Conservation (phyloP, 1,140 invertebrate species). For the Rhyzopertha dominica region DNA sequence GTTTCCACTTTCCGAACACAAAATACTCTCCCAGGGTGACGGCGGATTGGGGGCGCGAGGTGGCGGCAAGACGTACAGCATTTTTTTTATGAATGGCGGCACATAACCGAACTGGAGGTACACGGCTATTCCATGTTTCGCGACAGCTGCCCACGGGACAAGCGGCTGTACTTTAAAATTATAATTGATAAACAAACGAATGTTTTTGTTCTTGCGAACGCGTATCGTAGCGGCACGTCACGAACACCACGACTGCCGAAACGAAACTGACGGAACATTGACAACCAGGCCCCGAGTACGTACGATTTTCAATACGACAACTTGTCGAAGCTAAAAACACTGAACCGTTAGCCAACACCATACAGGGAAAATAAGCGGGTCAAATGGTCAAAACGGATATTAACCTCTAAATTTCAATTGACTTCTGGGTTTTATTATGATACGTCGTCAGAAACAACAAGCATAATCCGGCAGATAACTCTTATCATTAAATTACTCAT, state of each 20-base stretch:
- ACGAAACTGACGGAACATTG: conserved; percentile 20
- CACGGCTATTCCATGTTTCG: conserved; percentile 5
- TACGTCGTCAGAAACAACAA: not conserved
- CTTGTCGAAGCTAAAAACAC: conserved; percentile 23
- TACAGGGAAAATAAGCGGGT: conserved; percentile 21
- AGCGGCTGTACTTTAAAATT: conserved; percentile 11
- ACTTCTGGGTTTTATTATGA: no score
- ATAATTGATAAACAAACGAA: conserved; percentile 13
- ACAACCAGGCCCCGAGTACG: conserved; percentile 6
- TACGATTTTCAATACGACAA: conserved; percentile 20
- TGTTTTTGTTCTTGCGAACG: conserved; percentile 4
- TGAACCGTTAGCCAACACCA: conserved; percentile 21
- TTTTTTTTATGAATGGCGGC: conserved; percentile 20
- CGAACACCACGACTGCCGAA: conserved; percentile 9
- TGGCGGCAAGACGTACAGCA: conserved; percentile 50
- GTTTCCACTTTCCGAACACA: conserved; percentile 19
- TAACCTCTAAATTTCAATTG: no score
- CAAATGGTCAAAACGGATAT: no score
- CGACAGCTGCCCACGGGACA: conserved; percentile 13
- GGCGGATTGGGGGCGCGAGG: conserved; percentile 49
- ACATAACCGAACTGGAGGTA: not conserved
- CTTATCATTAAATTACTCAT: not conserved
- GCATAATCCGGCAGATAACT: not conserved
- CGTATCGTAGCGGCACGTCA: not conserved
- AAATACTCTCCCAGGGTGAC: conserved; percentile 47